Conservation (phyloP, 2,888 invertebrate genomes). For the Alcis repandata region DNA sequence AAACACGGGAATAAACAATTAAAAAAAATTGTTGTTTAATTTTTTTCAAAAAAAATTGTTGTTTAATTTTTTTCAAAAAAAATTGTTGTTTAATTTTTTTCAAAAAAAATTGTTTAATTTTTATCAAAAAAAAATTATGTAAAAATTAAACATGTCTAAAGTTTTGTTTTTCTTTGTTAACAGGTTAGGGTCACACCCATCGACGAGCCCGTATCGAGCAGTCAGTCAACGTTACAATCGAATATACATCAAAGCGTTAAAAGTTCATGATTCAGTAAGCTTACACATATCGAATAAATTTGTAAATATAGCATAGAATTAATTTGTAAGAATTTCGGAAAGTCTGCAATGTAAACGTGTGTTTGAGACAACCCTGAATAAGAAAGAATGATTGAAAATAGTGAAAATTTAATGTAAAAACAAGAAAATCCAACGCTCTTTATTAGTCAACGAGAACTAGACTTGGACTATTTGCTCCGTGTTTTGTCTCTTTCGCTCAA, state of each 20-base stretch:
- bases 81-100: no score
- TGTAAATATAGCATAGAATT: constrained; percentile 54
- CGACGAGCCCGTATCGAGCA: constrained; percentile 60
- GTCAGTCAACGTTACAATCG: constrained; percentile 60
- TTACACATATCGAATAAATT: constrained; percentile 50
- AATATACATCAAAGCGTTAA: constrained; percentile 69
- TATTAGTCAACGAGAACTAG: no score
- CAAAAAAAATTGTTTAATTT: no score
- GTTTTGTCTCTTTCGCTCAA: no score
- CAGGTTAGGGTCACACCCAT: constrained; percentile 78
- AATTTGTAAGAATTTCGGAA: constrained; percentile 7
- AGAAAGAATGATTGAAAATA: not conserved
- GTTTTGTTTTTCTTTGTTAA: constrained; percentile 42
- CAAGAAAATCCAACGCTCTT: no score
- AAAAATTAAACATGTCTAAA: not conserved
- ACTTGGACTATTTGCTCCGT: no score
- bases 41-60: no score
- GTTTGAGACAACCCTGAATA: constrained; percentile 1
- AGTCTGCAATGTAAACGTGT: not conserved
- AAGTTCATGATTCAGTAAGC: constrained; percentile 61
- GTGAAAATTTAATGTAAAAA: no score
- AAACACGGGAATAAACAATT: no score
- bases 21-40: no score
- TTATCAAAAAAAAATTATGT: not conserved
- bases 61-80: no score